phyloP scores from a whole-genome alignment of 2,797 vertebrate species.

The Nasua narica region DNA sequence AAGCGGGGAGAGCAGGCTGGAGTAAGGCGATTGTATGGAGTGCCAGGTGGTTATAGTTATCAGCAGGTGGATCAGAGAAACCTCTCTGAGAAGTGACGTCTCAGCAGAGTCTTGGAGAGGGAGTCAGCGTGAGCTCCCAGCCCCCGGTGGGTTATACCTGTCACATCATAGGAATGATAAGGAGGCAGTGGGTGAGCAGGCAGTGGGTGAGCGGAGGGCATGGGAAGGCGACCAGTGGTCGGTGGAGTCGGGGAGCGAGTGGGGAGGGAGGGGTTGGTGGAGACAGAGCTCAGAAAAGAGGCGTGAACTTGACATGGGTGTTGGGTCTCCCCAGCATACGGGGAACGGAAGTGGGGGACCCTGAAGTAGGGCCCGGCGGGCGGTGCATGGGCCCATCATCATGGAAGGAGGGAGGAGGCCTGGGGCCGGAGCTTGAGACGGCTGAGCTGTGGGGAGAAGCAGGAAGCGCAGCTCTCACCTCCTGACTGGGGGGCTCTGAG shows the following conservation, averaged over 20 bases:
- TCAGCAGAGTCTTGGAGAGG: not conserved
- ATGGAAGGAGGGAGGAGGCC: not conserved
- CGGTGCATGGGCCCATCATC: accelerated
- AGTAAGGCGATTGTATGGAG: not conserved
- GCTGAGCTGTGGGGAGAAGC: not conserved
- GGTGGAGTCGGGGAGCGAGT: not conserved
- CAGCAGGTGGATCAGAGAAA: not conserved
- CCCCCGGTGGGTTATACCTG: not conserved
- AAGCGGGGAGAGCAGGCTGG: accelerated
- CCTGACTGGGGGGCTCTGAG: no score
- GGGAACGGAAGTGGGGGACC: not conserved
- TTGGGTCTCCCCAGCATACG: accelerated
- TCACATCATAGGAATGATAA: not conserved
- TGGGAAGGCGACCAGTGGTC: not conserved
- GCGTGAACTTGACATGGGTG: not conserved
- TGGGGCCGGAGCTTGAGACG: not conserved
- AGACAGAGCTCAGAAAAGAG: not conserved
- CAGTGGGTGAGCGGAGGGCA: not conserved
- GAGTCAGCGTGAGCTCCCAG: not conserved
- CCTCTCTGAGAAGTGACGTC: not conserved
- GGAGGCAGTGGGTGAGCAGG: not conserved
- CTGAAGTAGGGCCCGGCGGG: not conserved
- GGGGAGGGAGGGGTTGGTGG: not conserved
- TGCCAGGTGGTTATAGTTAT: not conserved
- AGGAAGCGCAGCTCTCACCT: no score